Base-by-base conservation (phyloP, 2,113 vertebrate genomes). In the Podiceps cristatus region DNA sequence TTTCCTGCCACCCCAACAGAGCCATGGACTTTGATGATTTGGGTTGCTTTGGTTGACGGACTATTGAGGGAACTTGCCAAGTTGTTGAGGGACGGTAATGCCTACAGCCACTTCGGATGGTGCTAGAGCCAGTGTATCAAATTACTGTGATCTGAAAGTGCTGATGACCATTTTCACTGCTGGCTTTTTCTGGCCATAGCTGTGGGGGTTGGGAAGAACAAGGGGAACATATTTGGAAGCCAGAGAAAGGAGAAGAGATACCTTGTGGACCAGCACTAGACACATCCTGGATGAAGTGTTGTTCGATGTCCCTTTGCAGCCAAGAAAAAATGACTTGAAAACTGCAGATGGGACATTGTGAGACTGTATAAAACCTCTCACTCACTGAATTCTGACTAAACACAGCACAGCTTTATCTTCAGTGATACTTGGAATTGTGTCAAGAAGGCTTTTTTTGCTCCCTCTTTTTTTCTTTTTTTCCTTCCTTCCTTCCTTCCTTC, bases 391-490 rank as follows among this genome's bases (percentile, higher is more conserved):
- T 44, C 66, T 19, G 81, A 63, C 68, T 92, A 92, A 86, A 64
- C 35, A 60, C 76, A 93, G 67, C 55, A 50, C 45, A 78, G 69
- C 50, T 88, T 96, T 96, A 86, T 96, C 91, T 93, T 86, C 84
- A 91, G 20, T 33, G 42, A 83, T 93, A 84, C 74, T 97, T 94
- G 95, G 96, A 94, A 88, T 88, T 42, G 47, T 82, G 55, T 91
- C 96, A 95, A 94, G 88, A 37, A 91, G 29, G 14, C 8, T 33
- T 88, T 96, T 88, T 93, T 76, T 52, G 35, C 42, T 86, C 37
- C 20, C 33, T 53, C 28, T 71, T 68, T 45, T 45, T 11, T 45
- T 45, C 11, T 11, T 45, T 45, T 45, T 11, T 45, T 45, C 11
- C 44, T 45, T 45, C 11, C 44, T 45, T 45, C 11, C 44, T 45